A percentile compares a stretch with the other conserved stretches of the same genome.
Evolutionary conservation across 2,113 vertebrate genomes (phyloP).

Genomic region (Philantomba maxwellii): DNA sequence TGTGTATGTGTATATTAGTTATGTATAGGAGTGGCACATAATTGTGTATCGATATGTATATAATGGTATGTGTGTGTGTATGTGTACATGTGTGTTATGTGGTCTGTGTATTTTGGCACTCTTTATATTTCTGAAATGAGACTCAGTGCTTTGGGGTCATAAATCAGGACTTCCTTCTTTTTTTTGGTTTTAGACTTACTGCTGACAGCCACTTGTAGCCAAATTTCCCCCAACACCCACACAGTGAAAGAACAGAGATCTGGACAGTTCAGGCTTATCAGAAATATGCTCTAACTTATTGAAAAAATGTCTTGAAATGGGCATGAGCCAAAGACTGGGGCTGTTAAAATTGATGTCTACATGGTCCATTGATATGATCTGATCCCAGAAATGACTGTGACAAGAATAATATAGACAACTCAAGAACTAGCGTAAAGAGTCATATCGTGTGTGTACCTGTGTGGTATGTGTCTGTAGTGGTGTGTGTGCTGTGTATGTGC

Average conservation of each 20-base stretch:
- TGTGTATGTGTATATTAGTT: background rate
- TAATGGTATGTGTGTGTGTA: background rate
- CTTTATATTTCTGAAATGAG: constrained; percentile 52
- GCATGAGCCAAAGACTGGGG: background rate
- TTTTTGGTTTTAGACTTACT: constrained; percentile 57
- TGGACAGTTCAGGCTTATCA: constrained; percentile 42
- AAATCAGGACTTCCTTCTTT: constrained; percentile 66
- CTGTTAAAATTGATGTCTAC: background rate
- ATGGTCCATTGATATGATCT: background rate
- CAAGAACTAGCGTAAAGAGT: background rate
- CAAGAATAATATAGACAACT: background rate
- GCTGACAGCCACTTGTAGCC: constrained; percentile 55
- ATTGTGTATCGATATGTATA: background rate
- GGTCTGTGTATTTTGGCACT: background rate
- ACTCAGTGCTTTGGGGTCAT: constrained; percentile 35
- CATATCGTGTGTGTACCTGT: rapidly evolving
- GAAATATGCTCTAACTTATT: constrained; percentile 19
- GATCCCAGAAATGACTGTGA: background rate
- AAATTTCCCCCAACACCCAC: constrained; percentile 40
- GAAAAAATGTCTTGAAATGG: constrained; percentile 24
- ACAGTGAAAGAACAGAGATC: background rate
- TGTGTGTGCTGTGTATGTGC: background rate
- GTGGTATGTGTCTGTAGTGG: background rate
- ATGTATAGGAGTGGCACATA: background rate
- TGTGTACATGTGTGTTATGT: background rate